Percentiles rank a stretch among this genome's conserved stretches.
Conservation (phyloP, 2,797 vertebrate species). For the Dromococcyx pavoninus region DNA sequence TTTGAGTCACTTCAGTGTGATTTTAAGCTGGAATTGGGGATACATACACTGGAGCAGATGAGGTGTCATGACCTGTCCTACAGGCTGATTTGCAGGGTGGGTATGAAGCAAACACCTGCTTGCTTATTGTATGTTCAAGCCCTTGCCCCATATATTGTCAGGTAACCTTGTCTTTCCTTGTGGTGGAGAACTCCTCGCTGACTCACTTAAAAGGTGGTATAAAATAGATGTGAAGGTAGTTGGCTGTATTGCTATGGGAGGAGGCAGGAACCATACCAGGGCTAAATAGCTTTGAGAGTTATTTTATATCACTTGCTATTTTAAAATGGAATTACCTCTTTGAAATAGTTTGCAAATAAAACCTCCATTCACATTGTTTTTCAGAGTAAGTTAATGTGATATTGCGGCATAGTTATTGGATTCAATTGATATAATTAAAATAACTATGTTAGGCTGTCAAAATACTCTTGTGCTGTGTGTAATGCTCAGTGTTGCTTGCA, state of each 20-base stretch:
- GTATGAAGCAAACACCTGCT: not conserved
- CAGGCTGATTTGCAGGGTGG: not conserved
- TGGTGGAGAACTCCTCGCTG: not conserved
- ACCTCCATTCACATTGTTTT: not conserved
- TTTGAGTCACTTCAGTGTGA: not conserved
- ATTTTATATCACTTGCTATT: not conserved
- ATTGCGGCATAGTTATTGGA: not conserved
- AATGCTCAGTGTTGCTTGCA: not conserved
- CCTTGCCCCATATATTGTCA: not conserved
- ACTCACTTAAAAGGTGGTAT: not conserved
- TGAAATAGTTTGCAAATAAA: constrained; percentile 21
- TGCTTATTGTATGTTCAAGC: not conserved
- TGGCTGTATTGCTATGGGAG: not conserved
- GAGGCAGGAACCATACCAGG: not conserved
- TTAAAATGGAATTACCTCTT: constrained; percentile 3
- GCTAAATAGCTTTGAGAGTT: not conserved
- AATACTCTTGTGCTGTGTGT: not conserved
- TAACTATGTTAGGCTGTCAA: not conserved
- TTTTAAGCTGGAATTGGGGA: not conserved
- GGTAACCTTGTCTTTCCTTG: not conserved
- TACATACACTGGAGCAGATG: not conserved
- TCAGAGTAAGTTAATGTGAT: not conserved
- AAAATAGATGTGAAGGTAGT: not conserved
- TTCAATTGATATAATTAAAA: not conserved
- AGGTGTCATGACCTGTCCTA: not conserved